Evolutionary conservation across 2,888 invertebrate genomes (phyloP).

Genomic region (Aphidius colemani): DNA sequence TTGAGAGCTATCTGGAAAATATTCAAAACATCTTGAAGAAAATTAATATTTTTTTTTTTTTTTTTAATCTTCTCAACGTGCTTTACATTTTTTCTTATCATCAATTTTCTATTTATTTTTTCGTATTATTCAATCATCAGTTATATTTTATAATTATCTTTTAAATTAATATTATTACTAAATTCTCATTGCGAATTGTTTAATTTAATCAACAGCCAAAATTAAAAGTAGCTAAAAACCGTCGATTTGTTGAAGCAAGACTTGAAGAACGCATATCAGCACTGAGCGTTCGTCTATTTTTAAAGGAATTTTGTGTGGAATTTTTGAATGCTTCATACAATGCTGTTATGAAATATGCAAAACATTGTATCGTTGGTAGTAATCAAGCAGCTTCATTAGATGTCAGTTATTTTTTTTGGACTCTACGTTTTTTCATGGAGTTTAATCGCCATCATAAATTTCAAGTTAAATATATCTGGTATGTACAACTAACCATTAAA

Average conservation of each 20-base stretch:
- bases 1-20: no score
- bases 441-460: slow-evolving; percentile 90
- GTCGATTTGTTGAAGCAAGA: slow-evolving; percentile 68
- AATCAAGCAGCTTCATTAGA: slow-evolving; percentile 76
- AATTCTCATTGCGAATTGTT: not conserved
- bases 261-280: slow-evolving; percentile 79
- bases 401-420: slow-evolving; percentile 93
- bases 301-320: slow-evolving; percentile 93
- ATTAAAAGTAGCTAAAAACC: slow-evolving; percentile 76
- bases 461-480: slow-evolving; percentile 88
- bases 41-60: not conserved
- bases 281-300: slow-evolving; percentile 83
- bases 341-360: slow-evolving; percentile 85
- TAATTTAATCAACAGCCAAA: slow-evolving; percentile 58
- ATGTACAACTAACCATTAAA: slow-evolving; percentile 38
- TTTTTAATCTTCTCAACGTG: slow-evolving; percentile 1
- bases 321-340: slow-evolving; percentile 93
- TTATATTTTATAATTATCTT: no score
- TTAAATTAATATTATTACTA: no score
- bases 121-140: no score
- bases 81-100: no score
- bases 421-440: slow-evolving; percentile 94
- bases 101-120: not conserved
- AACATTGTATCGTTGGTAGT: slow-evolving; percentile 71
- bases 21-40: not conserved